phyloP scores from a whole-genome alignment of 2,888 invertebrate genomes.

The Unio pictorum region DNA sequence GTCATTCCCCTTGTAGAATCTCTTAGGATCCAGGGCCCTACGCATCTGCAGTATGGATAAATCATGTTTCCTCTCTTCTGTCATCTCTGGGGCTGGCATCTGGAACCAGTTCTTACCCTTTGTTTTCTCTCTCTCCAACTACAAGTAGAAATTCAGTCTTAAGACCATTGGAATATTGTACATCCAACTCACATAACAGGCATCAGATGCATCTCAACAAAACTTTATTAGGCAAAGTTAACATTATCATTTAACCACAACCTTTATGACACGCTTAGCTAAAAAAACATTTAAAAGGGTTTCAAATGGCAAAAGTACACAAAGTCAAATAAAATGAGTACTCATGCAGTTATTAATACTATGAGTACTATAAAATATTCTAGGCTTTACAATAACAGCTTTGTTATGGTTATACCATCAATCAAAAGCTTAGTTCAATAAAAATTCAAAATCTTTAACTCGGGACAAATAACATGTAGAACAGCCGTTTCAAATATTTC shows the following conservation, averaged over 20 bases:
- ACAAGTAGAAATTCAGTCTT: constrained; percentile 2
- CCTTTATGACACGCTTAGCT: not conserved
- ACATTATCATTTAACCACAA: not conserved
- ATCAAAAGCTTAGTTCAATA: too few species aligned
- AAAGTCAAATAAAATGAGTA: not conserved
- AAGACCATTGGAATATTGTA: not conserved
- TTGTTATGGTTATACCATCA: too few species aligned
- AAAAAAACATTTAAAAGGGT: not conserved
- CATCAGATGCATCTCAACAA: not conserved
- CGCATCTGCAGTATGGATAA: constrained; percentile 93
- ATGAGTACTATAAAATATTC: too few species aligned
- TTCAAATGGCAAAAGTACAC: too few species aligned
- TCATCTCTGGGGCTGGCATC: constrained; percentile 89
- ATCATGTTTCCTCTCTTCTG: constrained; percentile 89
- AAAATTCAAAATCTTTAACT: too few species aligned
- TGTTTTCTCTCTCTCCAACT: constrained; percentile 81
- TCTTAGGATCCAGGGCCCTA: constrained; percentile 90
- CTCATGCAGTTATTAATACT: too few species aligned
- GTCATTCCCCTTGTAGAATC: constrained; percentile 95
- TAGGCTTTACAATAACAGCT: too few species aligned
- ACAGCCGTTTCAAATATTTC: too few species aligned
- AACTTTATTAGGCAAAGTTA: not conserved
- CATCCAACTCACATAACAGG: not conserved
- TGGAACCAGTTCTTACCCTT: constrained; percentile 93
- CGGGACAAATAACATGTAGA: too few species aligned